Evolutionary conservation across 2,113 vertebrate species (phyloP).

Genomic region (Dasyornis broadbenti): DNA sequence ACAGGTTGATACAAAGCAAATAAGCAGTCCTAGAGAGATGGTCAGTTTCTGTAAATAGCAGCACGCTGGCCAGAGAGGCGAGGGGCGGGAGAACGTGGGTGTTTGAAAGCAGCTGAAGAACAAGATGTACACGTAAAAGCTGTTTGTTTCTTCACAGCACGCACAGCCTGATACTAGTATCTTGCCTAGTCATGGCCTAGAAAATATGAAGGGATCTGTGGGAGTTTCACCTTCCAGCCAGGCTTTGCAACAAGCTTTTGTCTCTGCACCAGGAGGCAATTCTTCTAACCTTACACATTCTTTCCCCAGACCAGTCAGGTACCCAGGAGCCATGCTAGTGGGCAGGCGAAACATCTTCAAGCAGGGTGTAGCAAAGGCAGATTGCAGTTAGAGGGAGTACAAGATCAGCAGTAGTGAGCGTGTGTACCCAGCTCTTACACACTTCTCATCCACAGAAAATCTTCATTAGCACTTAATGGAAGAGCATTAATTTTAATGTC

Average conservation of each 20-base stretch:
- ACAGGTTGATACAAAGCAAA: conserved; percentile 60
- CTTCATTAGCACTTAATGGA: neutral
- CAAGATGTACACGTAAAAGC: conserved; percentile 25
- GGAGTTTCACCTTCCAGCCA: neutral
- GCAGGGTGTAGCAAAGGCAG: neutral
- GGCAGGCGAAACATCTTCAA: neutral
- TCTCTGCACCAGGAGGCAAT: neutral
- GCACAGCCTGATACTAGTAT: neutral
- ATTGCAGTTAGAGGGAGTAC: neutral
- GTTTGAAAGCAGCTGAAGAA: neutral
- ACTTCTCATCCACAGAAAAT: neutral
- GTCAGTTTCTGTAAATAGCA: conserved; percentile 50
- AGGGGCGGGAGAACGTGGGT: neutral
- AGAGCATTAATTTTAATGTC: neutral
- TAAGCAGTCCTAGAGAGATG: conserved; percentile 24
- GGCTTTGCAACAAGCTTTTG: neutral
- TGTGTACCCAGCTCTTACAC: neutral
- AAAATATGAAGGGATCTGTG: neutral
- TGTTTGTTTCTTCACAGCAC: neutral
- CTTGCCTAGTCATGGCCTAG: neutral
- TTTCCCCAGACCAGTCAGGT: neutral
- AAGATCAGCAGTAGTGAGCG: neutral
- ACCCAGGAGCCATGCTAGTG: neutral
- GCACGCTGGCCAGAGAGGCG: neutral
- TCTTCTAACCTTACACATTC: neutral